These are phyloP conservation scores for Tenualosa ilisha DNA, from an alignment of 2,797 vertebrate genomes.

Conservation along the genomic window DNA sequence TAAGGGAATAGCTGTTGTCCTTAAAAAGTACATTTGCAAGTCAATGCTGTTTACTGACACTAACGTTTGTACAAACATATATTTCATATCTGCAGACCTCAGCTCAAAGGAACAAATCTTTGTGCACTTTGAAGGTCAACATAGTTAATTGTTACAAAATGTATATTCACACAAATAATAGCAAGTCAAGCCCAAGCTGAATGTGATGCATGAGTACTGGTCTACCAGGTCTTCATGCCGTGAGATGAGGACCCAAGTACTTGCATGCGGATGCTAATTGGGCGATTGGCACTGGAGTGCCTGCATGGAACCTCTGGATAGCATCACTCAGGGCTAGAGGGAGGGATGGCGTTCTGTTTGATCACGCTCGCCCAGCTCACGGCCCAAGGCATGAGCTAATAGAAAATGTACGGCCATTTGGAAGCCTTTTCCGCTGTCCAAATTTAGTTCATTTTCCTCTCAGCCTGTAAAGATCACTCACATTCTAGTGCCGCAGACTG, in stretches of 20 bases:
- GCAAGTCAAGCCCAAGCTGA: constrained; percentile 38
- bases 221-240: constrained; percentile 63
- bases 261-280: constrained; percentile 53
- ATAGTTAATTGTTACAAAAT: constrained; percentile 22
- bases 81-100: not conserved
- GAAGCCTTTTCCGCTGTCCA: constrained; percentile 26
- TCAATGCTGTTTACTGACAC: not conserved
- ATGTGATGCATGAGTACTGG: constrained; percentile 38
- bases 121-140: not conserved
- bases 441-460: constrained; percentile 38
- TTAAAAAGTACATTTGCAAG: not conserved
- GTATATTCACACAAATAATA: constrained; percentile 30
- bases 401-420: constrained; percentile 46
- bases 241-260: constrained; percentile 52
- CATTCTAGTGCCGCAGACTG: not conserved
- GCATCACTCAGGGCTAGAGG: constrained; percentile 45
- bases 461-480: constrained; percentile 29
- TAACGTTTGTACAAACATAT: not conserved
- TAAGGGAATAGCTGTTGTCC: too few relatives aligned
- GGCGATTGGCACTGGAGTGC: constrained; percentile 51
- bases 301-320: constrained; percentile 45
- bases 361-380: constrained; percentile 45
- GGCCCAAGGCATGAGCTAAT: constrained; percentile 45
- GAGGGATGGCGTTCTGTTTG: constrained; percentile 29
- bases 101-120: not conserved